These are phyloP conservation scores for Ophion costatus DNA, from an alignment of 2,888 invertebrate genomes.

Conservation along the genomic window DNA sequence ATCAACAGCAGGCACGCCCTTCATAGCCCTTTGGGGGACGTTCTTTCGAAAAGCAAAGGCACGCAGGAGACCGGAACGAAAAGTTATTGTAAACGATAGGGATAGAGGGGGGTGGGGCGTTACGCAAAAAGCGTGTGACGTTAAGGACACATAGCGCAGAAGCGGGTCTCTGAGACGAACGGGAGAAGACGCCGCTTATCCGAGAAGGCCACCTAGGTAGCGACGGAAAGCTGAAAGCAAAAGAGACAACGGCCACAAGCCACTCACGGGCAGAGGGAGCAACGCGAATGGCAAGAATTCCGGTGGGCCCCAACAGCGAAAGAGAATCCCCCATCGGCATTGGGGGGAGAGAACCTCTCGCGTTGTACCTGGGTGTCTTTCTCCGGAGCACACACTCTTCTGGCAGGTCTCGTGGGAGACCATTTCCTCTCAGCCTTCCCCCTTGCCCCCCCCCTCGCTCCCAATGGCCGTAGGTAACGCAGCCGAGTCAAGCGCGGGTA, in stretches of 20 bases:
- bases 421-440: not conserved
- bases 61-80: constrained; percentile 28
- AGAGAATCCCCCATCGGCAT: constrained; percentile 22
- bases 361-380: constrained; percentile 26
- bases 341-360: constrained; percentile 37
- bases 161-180: constrained; percentile 1
- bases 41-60: constrained; percentile 31
- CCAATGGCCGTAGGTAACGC: constrained; percentile 18
- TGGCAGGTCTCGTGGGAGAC: constrained; percentile 12
- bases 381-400: constrained; percentile 19
- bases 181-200: constrained; percentile 37
- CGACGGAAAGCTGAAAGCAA: constrained; percentile 58
- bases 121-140: constrained; percentile 55
- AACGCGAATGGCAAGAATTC: constrained; percentile 65
- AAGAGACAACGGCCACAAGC: constrained; percentile 27
- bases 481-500: constrained; percentile 42
- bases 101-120: constrained; percentile 9
- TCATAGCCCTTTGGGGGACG: constrained; percentile 43
- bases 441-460: not conserved
- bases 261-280: constrained; percentile 31
- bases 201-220: constrained; percentile 62
- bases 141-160: constrained; percentile 36
- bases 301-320: constrained; percentile 48
- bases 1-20: too few relatives aligned
- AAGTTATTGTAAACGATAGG: constrained; percentile 52